Evolutionary conservation across 1,140 invertebrate genomes (phyloP).

Genomic region (Formica selysi): DNA sequence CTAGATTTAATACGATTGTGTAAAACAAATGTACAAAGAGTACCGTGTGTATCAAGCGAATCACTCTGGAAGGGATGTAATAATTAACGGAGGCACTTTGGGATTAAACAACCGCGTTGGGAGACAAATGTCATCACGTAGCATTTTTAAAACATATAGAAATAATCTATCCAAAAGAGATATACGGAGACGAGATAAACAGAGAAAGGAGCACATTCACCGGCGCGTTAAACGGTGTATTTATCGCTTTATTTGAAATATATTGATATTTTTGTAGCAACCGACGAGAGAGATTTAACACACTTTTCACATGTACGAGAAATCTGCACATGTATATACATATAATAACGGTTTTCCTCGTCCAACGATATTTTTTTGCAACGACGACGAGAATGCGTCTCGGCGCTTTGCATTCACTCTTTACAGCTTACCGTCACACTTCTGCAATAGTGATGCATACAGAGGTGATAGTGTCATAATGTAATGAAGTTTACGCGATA

Average conservation of each 20-base stretch:
- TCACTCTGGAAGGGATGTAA: slow-evolving; percentile 8
- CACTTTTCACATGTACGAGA: slow-evolving; percentile 32
- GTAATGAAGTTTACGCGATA: slow-evolving; percentile 21
- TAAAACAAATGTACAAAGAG: slow-evolving; percentile 51
- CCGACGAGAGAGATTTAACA: slow-evolving; percentile 34
- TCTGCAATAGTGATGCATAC: slow-evolving; percentile 29
- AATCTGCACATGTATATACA: slow-evolving; percentile 58
- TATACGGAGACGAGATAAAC: slow-evolving; percentile 6
- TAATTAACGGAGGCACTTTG: slow-evolving; percentile 24
- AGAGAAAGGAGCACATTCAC: slow-evolving; percentile 6
- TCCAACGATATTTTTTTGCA: slow-evolving; percentile 61
- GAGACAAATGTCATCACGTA: slow-evolving; percentile 41
- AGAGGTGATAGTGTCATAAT: slow-evolving; percentile 14
- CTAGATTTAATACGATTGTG: slow-evolving; percentile 28
- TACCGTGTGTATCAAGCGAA: slow-evolving; percentile 40
- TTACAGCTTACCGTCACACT: slow-evolving; percentile 43
- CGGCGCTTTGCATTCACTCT: slow-evolving; percentile 31
- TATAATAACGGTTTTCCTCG: slow-evolving; percentile 67
- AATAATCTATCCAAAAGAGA: slow-evolving; percentile 40
- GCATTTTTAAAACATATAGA: slow-evolving; percentile 27
- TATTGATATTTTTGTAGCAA: slow-evolving; percentile 63
- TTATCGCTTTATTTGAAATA: slow-evolving; percentile 40
- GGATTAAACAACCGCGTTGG: slow-evolving; percentile 57
- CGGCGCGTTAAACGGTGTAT: slow-evolving; percentile 7
- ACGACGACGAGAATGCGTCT: slow-evolving; percentile 40